Evolutionary conservation across 2,797 vertebrate genomes (phyloP), one percentile per base, ranked within the genome.

Genomic region (Chiroxiphia lanceolata): DNA sequence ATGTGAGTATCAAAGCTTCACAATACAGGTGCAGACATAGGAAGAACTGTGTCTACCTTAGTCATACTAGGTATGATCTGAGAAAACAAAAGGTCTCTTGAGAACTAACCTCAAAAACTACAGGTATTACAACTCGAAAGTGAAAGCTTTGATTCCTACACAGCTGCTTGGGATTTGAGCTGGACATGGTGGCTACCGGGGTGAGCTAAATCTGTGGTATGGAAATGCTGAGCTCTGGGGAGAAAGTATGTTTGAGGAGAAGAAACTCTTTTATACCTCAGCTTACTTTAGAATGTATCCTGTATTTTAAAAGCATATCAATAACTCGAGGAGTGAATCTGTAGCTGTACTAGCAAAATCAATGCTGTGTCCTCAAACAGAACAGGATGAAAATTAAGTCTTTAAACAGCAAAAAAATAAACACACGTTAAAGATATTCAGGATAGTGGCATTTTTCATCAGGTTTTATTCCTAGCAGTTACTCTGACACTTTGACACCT

Each of bases 251-350:
- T 29, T 91, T 93, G 42, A 86, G 44, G 36, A 87, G 48, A 71
- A 60, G 45, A 87, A 90, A 70, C 10, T 70, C 51, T 60, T 88
- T 64, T 42, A 71, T 63, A 57, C 26, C 34, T 94, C 33, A 80
- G 34, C 20, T 82, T 79, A 42, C 31, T n/a, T 61, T 89, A 64
- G 38, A 69, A 10, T n/a, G 33, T 60, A 53, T 50, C 45, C 33
- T 77, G 42, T 80, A 48, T 94, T 94, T 92, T 91, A 89, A 94
- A 96, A 93, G 42, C 29, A 23, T 90, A 87, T 91, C 45, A 57
- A 29, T 94, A 89, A 88, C 70, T 56, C 57, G 36, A 29, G 12
- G 48, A 69, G 26, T 36, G 33, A 89, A 74, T 74, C 45, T 70
- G 33, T 90, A 91, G 44, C 70, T 63, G 45, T 78, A 69, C 27